These are phyloP conservation scores for Ormia ochracea DNA, from an alignment of 2,888 invertebrate species.

Conservation along the genomic window DNA sequence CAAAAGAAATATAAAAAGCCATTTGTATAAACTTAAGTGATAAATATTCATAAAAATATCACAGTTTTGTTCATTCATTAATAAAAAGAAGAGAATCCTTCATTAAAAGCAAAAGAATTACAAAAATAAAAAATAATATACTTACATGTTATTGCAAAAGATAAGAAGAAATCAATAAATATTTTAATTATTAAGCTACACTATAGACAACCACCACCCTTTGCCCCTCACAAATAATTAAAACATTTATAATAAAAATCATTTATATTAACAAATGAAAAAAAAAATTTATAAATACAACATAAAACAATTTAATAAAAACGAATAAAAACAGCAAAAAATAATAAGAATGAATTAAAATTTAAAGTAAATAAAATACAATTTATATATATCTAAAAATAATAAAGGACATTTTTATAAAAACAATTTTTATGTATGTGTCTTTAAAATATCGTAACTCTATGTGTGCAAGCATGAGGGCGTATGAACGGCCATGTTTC, in stretches of 20 bases:
- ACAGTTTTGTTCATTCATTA: conserved; percentile 51
- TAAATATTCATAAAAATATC: conserved; percentile 65
- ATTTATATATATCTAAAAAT: conserved; percentile 60
- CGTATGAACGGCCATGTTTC: too few species aligned
- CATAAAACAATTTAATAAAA: conserved; percentile 45
- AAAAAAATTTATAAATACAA: conserved; percentile 53
- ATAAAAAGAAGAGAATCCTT: conserved; percentile 27
- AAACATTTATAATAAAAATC: conserved; percentile 61
- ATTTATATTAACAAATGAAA: conserved; percentile 57
- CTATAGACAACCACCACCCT: conserved; percentile 22
- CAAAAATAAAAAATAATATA: conserved; percentile 19
- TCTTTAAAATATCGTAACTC: too few species aligned
- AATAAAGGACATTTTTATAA: conserved; percentile 52
- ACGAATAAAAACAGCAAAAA: conserved; percentile 26
- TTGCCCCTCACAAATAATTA: conserved; percentile 26
- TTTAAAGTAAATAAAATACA: conserved; percentile 60
- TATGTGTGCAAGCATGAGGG: too few species aligned
- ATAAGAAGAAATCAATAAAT: conserved; percentile 34
- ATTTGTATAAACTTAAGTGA: conserved; percentile 77
- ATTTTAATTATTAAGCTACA: conserved; percentile 54
- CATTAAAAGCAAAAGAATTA: conserved; percentile 32
- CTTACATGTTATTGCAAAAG: conserved; percentile 39
- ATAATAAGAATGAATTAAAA: conserved; percentile 51
- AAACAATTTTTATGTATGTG: neutral
- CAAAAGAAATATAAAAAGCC: conserved; percentile 69